Conservation (phyloP, 2,888 invertebrate species). For the Mythimna impura region DNA sequence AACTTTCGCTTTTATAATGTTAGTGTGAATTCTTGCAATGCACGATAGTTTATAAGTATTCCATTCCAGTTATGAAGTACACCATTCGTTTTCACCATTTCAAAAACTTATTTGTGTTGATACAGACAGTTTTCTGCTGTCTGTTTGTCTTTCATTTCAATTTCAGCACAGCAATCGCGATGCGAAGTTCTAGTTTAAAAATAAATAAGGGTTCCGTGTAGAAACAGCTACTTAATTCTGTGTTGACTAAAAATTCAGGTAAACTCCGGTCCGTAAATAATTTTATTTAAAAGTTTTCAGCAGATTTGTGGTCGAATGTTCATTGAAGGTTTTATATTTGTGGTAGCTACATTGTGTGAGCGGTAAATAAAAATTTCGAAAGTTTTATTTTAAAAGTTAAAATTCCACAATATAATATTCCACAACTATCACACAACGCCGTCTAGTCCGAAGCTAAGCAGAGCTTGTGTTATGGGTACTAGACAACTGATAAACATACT, state of each 20-base stretch:
- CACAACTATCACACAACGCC: too few species aligned
- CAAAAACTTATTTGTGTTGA: constrained; percentile 7
- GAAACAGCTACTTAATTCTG: constrained; percentile 28
- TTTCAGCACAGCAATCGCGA: constrained; percentile 10
- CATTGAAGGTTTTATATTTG: neutral
- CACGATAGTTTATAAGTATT: neutral
- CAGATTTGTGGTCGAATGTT: constrained; percentile 14
- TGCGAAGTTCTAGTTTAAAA: constrained; percentile 34
- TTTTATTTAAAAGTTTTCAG: constrained; percentile 27
- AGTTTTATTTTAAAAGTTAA: neutral
- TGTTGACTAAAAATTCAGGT: constrained; percentile 9
- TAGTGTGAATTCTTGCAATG: too few species aligned
- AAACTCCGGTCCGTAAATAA: constrained; percentile 23
- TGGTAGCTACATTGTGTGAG: too few species aligned
- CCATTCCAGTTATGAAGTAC: too few species aligned
- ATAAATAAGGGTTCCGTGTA: constrained; percentile 34
- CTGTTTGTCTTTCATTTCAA: constrained; percentile 33
- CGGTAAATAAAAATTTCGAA: neutral
- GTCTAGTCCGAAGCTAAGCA: too few species aligned
- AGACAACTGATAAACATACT: too few species aligned
- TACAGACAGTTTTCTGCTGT: constrained; percentile 1
- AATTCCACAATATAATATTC: too few species aligned
- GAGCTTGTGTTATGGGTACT: too few species aligned
- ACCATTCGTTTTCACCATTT: neutral
- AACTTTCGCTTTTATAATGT: too few species aligned